Evolutionary conservation across 1,140 invertebrate genomes (phyloP).

Genomic region (Leptinotarsa undecemlineata): DNA sequence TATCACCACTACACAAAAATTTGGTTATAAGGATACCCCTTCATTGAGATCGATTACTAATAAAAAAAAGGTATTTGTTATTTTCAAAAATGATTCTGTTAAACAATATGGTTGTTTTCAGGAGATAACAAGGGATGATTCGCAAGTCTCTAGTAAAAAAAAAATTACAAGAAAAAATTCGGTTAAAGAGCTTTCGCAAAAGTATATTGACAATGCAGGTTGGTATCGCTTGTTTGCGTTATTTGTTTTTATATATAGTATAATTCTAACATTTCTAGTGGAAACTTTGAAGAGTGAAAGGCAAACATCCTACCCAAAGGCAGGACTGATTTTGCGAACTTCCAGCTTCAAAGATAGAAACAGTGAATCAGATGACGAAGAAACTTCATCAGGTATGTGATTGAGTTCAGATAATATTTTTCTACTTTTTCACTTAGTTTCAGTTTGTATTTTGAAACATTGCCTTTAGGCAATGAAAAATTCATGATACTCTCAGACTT

Average conservation of each 20-base stretch:
- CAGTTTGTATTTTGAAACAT: too few species aligned
- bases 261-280: slow-evolving; percentile 49
- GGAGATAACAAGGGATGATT: not conserved
- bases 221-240: slow-evolving; percentile 44
- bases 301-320: slow-evolving; percentile 63
- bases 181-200: slow-evolving; percentile 72
- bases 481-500: too few species aligned
- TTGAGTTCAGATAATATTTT: too few species aligned
- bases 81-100: slow-evolving; percentile 17
- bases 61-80: slow-evolving; percentile 42
- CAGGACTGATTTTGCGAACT: slow-evolving; percentile 68
- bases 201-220: slow-evolving; percentile 72
- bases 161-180: slow-evolving; percentile 67
- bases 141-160: not conserved
- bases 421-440: too few species aligned
- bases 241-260: not conserved
- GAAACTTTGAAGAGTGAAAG: slow-evolving; percentile 59
- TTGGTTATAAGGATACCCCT: slow-evolving; percentile 56
- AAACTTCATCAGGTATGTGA: slow-evolving; percentile 47
- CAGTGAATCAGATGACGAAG: slow-evolving; percentile 34
- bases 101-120: not conserved
- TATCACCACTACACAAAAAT: slow-evolving; percentile 55
- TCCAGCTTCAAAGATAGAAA: slow-evolving; percentile 62
- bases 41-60: slow-evolving; percentile 43
- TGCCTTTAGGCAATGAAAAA: too few species aligned